These are phyloP conservation scores for Strigamia crassipes DNA, from an alignment of 2,888 invertebrate genomes.

Conservation along the genomic window DNA sequence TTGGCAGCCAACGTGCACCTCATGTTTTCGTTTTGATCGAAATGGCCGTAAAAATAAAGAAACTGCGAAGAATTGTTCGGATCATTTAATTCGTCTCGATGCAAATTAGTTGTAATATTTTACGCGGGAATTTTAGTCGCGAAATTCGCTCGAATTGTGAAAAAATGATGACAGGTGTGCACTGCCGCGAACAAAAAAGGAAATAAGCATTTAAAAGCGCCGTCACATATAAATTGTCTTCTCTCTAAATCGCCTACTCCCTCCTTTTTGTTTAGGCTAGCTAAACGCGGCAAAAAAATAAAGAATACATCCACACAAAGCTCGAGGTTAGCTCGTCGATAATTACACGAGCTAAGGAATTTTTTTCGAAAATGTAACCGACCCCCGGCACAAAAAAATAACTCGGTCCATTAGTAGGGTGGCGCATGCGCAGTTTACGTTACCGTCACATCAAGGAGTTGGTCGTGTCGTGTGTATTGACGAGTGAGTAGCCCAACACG, in stretches of 20 bases:
- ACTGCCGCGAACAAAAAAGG: slow-evolving; percentile 27
- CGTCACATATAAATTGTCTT: slow-evolving; percentile 3
- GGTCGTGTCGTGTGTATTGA: slow-evolving; percentile 36
- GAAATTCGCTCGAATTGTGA: neutral
- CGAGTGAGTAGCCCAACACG: slow-evolving; percentile 39
- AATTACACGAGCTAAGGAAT: slow-evolving; percentile 2
- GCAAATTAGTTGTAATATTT: neutral
- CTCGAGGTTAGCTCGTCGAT: slow-evolving; percentile 14
- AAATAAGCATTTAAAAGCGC: neutral
- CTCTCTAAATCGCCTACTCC: neutral
- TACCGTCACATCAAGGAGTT: slow-evolving; percentile 28
- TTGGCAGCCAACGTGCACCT: neutral
- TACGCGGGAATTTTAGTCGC: neutral
- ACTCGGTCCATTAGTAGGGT: slow-evolving; percentile 8
- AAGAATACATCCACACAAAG: neutral
- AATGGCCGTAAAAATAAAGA: neutral
- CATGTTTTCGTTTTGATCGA: slow-evolving; percentile 15
- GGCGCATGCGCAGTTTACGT: slow-evolving; percentile 11
- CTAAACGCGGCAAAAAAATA: neutral
- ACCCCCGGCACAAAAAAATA: neutral
- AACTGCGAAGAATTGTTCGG: neutral
- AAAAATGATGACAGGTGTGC: slow-evolving; percentile 32
- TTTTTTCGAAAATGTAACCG: neutral
- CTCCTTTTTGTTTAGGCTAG: slow-evolving; percentile 12
- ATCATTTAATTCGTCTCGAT: neutral